phyloP scores from a whole-genome alignment of 1,140 invertebrate genomes.

The Physella acuta region DNA sequence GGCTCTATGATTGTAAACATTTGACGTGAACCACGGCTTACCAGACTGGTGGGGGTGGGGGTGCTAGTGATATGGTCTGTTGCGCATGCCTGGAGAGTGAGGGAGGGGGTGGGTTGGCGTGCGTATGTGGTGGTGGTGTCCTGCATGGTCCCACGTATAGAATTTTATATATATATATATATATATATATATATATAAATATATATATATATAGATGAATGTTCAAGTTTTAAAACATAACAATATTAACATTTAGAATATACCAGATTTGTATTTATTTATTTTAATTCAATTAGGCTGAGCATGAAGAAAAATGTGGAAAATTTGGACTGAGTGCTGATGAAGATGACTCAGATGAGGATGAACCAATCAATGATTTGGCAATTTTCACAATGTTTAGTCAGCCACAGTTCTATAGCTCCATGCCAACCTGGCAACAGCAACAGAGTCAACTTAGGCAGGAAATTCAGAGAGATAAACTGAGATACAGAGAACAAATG shows the following conservation, averaged over 20 bases:
- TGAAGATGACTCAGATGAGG: conserved; percentile 14
- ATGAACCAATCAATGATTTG: background rate
- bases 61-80: too few species aligned
- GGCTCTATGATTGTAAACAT: too few species aligned
- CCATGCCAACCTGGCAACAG: conserved; percentile 14
- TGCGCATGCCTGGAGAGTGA: too few species aligned
- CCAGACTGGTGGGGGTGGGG: too few species aligned
- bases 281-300: conserved; percentile 26
- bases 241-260: conserved; percentile 9
- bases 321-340: conserved; percentile 33
- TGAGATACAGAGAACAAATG: conserved; percentile 10
- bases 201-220: background rate
- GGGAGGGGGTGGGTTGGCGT: too few species aligned
- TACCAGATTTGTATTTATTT: conserved; percentile 2
- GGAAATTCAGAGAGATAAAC: conserved; percentile 15
- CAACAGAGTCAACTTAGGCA: conserved; percentile 24
- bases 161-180: background rate
- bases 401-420: conserved; percentile 17
- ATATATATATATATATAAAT: background rate
- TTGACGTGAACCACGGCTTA: too few species aligned
- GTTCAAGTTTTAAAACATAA: background rate
- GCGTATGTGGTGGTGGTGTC: background rate
- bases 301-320: conserved; percentile 43
- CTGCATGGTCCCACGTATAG: background rate
- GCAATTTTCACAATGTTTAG: background rate